Base-by-base conservation (phyloP, 2,797 vertebrate species). In the Tolypeutes matacus region DNA sequence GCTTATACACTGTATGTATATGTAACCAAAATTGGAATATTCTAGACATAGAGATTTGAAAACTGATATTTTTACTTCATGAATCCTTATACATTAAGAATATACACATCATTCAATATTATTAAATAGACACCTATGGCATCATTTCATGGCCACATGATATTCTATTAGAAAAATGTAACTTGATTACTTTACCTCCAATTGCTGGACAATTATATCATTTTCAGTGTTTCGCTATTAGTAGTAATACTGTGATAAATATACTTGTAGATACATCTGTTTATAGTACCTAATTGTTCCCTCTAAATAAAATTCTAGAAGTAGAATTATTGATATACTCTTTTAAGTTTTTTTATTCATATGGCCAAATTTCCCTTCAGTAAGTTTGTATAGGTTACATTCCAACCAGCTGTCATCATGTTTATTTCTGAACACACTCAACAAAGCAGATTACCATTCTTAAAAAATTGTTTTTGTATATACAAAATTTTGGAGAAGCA, bases 291-390 rank as follows among this genome's bases (percentile, higher is more conserved):
- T 89, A 17, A 31, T 89, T 89, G 56, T 85, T 93, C 72, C 42
- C 46, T 11, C 13, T 31, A 69, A 78, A 83, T 80, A 77, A 92
- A 94, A 91, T 80, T 91, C 69, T 86, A 92, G 36, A 94, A 69
- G 15, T 93, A 60, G 27, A 90, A 89, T 69, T 91, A 31, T 69
- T 89, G 34, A 58, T 80, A 2, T 77, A 56, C 2, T 89, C 64
- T 62, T 82, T 86, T n/a, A 75, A 69, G 14, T 15, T 80, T 95
- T 96, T 89, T 51, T 2, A 91, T 89, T 84, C 11, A 67, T 75
- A n/a, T 39, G 42, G 25, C 36, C 17, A 77, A 51, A 29, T 87
- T 95, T 78, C 70, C 70, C 29, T 76, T 78, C 14, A 49, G 36
- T 81, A 20, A 92, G 18, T 1, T 73, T 88, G 2, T 64, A 58